Conservation (phyloP, 1,140 invertebrate species). For the Aricia agestis region DNA sequence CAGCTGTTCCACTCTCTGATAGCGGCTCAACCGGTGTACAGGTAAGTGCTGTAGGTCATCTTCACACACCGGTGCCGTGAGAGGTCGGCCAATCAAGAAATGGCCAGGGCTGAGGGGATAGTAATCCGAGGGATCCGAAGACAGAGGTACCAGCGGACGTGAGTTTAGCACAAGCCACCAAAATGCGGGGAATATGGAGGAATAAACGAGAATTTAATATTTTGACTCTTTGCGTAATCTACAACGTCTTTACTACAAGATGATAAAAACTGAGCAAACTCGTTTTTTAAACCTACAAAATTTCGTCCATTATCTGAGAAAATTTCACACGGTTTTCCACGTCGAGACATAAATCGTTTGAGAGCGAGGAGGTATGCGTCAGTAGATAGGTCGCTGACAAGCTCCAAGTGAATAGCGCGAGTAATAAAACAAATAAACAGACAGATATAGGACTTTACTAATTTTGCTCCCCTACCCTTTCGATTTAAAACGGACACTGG, state of each 20-base stretch:
- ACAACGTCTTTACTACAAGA: constrained; percentile 2
- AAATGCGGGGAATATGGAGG: constrained; percentile 14
- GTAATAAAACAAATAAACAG: constrained; percentile 21
- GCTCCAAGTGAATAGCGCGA: constrained; percentile 14
- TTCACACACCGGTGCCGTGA: constrained; percentile 6
- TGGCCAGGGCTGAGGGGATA: constrained; percentile 3
- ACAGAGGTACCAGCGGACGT: not conserved
- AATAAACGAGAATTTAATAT: constrained; percentile 17
- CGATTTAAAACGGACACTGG: constrained; percentile 17
- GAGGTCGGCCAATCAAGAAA: constrained; percentile 4
- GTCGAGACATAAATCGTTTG: constrained; percentile 19
- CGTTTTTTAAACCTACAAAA: constrained; percentile 18
- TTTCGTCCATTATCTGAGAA: constrained; percentile 19
- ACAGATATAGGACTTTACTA: constrained; percentile 21
- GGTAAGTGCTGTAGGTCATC: not conserved
- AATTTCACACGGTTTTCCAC: constrained; percentile 22
- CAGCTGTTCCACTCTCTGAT: constrained; percentile 21
- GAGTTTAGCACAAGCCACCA: constrained; percentile 6
- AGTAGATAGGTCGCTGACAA: constrained; percentile 17
- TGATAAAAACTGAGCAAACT: constrained; percentile 14
- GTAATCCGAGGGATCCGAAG: not conserved
- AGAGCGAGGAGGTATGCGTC: constrained; percentile 19
- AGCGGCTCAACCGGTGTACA: constrained; percentile 8
- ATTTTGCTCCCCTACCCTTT: not conserved
- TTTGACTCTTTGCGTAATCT: constrained; percentile 8